These are phyloP conservation scores for Amblyjoppa fuscipennis DNA, from an alignment of 2,888 invertebrate genomes.

Conservation along the genomic window DNA sequence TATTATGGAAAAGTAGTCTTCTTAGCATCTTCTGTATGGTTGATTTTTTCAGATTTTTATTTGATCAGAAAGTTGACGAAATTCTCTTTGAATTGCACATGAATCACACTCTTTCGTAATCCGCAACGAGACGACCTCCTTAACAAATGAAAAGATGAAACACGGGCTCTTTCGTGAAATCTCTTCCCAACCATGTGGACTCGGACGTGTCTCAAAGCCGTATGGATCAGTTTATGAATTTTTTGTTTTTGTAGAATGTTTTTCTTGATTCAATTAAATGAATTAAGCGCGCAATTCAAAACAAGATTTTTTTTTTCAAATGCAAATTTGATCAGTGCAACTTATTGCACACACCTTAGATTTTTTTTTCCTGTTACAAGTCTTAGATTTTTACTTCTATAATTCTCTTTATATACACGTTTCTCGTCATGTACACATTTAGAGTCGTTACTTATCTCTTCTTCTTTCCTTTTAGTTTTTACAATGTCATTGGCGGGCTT, in stretches of 20 bases:
- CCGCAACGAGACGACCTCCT: too few relatives aligned
- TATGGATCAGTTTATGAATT: not conserved
- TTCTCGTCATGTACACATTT: slow-evolving; percentile 64
- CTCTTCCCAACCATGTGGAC: not conserved
- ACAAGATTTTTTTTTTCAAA: slow-evolving; percentile 34
- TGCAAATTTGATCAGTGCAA: slow-evolving; percentile 55
- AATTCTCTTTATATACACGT: slow-evolving; percentile 70
- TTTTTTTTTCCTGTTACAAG: slow-evolving; percentile 47
- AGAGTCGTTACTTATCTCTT: slow-evolving; percentile 39
- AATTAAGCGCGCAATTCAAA: slow-evolving; percentile 50
- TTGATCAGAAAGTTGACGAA: too few relatives aligned
- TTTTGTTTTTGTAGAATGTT: not conserved
- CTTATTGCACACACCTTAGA: slow-evolving; percentile 51
- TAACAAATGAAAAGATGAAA: slow-evolving; percentile 1
- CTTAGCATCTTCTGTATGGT: too few relatives aligned
- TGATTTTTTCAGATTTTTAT: too few relatives aligned
- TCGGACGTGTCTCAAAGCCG: not conserved
- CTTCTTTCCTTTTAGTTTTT: slow-evolving; percentile 49
- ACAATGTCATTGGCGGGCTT: slow-evolving; percentile 55
- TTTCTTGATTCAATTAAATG: slow-evolving; percentile 27
- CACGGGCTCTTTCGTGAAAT: not conserved
- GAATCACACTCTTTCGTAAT: too few relatives aligned
- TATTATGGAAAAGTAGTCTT: too few relatives aligned
- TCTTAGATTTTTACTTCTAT: slow-evolving; percentile 60
- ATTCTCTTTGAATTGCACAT: too few relatives aligned